A percentile compares a stretch with the other conserved stretches of the same genome.
phyloP scores from a whole-genome alignment of 1,140 invertebrate genomes.

The Pseudomyrmex cubaensis region DNA sequence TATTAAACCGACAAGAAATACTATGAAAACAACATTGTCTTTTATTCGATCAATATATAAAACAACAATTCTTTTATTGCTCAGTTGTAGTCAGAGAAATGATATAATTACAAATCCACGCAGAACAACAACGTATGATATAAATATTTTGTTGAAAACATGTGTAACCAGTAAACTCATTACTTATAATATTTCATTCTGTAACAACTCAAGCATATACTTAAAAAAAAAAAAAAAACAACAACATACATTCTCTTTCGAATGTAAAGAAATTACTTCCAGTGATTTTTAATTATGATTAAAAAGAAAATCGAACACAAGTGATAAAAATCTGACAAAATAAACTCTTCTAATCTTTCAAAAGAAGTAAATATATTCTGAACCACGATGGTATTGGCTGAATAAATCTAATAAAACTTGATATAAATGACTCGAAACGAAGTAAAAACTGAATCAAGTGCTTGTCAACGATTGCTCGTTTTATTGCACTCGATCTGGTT shows the following conservation, averaged over 20 bases:
- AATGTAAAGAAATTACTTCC: too few species aligned
- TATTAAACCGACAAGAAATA: slow-evolving; percentile 35
- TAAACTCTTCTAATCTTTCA: background rate
- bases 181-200: too few species aligned
- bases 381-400: too few species aligned
- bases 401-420: background rate
- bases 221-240: background rate
- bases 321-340: background rate
- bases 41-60: too few species aligned
- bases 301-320: background rate
- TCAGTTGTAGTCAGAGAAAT: background rate
- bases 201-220: background rate
- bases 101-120: background rate
- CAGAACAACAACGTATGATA: too few species aligned
- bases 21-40: too few species aligned
- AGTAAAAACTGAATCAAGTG: background rate
- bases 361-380: too few species aligned
- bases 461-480: background rate
- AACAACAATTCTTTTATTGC: slow-evolving; percentile 2
- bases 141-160: too few species aligned
- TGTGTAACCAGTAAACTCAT: too few species aligned
- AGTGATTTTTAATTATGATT: too few species aligned
- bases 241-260: too few species aligned
- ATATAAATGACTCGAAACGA: background rate
- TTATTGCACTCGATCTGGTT: slow-evolving; percentile 63